A percentile compares a stretch with the other conserved stretches of the same genome.
These are phyloP conservation scores for Geophilus truncorum DNA, from an alignment of 2,888 invertebrate species.

Conservation along the genomic window DNA sequence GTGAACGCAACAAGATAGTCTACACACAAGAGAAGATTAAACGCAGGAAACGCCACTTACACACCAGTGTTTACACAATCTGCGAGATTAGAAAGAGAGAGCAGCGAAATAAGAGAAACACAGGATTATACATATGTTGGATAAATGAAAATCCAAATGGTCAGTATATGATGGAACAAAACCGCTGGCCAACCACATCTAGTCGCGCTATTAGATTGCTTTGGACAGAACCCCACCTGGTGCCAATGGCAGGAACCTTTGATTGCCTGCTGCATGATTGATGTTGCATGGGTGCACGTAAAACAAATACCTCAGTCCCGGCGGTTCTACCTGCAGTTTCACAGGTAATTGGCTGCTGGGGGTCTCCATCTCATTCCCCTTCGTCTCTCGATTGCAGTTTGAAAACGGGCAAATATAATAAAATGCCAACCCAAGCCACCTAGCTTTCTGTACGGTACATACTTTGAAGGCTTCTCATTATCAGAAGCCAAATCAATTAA, in stretches of 20 bases:
- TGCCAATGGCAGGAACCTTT: constrained; percentile 14
- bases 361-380: constrained; percentile 4
- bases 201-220: background rate
- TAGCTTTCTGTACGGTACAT: background rate
- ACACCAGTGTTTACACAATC: background rate
- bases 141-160: background rate
- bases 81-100: background rate
- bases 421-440: background rate
- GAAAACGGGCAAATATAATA: constrained; percentile 13
- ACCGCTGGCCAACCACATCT: constrained; percentile 14
- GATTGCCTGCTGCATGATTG: constrained; percentile 28
- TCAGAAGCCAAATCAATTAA: background rate
- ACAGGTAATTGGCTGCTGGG: constrained; percentile 27
- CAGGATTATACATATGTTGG: background rate
- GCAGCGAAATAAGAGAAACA: no score
- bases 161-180: background rate
- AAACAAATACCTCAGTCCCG: constrained; percentile 28
- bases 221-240: constrained; percentile 4
- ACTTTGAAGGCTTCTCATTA: background rate
- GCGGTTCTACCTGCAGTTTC: constrained; percentile 15
- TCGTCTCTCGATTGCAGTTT: background rate
- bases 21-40: background rate
- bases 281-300: constrained; percentile 20
- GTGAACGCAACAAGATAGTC: background rate
- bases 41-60: background rate